A percentile compares a stretch with the other conserved stretches of the same genome.
Evolutionary conservation across 2,113 vertebrate genomes (phyloP).

Genomic region (Cinclus cinclus): DNA sequence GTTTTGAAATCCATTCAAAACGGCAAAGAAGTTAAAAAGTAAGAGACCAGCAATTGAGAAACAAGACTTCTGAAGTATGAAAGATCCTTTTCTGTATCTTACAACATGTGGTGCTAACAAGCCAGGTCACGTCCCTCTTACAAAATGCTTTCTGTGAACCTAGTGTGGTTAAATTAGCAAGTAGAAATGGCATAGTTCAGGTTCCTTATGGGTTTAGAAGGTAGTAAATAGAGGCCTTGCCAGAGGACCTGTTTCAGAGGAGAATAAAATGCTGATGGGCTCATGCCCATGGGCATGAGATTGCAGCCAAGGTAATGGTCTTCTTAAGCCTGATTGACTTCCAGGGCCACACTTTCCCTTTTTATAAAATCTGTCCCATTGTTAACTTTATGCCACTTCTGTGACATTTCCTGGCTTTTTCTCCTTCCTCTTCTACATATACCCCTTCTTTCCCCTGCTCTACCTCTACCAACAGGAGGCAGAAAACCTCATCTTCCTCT

Average conservation of each 20-base stretch:
- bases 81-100: slow-evolving; percentile 72
- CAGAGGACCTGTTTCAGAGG: not conserved
- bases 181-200: not conserved
- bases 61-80: slow-evolving; percentile 69
- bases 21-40: slow-evolving; percentile 73
- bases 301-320: not conserved
- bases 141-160: slow-evolving; percentile 40
- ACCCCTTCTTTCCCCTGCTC: not conserved
- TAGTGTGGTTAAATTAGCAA: slow-evolving; percentile 26
- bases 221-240: not conserved
- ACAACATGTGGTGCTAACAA: slow-evolving; percentile 57
- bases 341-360: not conserved
- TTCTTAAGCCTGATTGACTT: not conserved
- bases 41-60: slow-evolving; percentile 68
- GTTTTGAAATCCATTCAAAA: slow-evolving; percentile 82
- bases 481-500: not conserved
- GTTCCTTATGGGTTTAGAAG: slow-evolving; percentile 15
- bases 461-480: accelerated
- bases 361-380: not conserved
- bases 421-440: not conserved
- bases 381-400: not conserved
- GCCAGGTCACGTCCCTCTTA: slow-evolving; percentile 15
- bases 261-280: not conserved
- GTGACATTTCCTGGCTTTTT: not conserved
- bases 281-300: not conserved